phyloP scores from a whole-genome alignment of 2,113 vertebrate species.

The Zosterops pallidus region DNA sequence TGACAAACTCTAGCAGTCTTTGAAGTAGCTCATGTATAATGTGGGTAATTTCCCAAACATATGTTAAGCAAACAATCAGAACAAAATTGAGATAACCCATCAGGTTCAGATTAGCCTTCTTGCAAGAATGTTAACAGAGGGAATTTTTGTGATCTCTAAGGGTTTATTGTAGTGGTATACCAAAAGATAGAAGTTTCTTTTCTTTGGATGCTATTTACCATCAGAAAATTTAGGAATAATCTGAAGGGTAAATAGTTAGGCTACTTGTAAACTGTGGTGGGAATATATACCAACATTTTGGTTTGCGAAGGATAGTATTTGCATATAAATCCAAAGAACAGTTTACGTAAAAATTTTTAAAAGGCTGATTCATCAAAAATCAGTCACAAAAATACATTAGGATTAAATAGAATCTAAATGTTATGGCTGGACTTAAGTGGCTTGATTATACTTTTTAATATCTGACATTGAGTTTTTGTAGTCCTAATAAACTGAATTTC shows the following conservation, averaged over 20 bases:
- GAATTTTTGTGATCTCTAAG: neutral
- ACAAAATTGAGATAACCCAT: neutral
- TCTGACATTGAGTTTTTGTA: neutral
- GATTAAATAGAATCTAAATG: slow-evolving; percentile 45
- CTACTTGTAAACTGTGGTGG: slow-evolving; percentile 3
- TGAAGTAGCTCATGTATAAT: neutral
- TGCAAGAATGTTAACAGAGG: neutral
- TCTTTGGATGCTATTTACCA: slow-evolving; percentile 1
- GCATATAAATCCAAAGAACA: slow-evolving; percentile 18
- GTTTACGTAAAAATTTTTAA: neutral
- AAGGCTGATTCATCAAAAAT: slow-evolving; percentile 20
- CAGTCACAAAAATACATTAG: slow-evolving; percentile 23
- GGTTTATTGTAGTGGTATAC: neutral
- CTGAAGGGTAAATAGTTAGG: slow-evolving; percentile 17
- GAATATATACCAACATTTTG: neutral
- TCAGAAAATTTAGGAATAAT: slow-evolving; percentile 6
- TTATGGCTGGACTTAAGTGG: slow-evolving; percentile 45
- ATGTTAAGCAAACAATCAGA: neutral
- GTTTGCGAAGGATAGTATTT: slow-evolving; percentile 2
- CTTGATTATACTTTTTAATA: slow-evolving; percentile 31
- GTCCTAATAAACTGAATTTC: slow-evolving; percentile 8
- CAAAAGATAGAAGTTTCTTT: neutral
- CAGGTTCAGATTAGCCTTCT: neutral
- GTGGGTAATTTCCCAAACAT: neutral
- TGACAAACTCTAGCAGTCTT: neutral